Evolutionary conservation across 2,797 vertebrate genomes (phyloP), one percentile per base, ranked within the genome.

Genomic region (Propithecus perrieri): DNA sequence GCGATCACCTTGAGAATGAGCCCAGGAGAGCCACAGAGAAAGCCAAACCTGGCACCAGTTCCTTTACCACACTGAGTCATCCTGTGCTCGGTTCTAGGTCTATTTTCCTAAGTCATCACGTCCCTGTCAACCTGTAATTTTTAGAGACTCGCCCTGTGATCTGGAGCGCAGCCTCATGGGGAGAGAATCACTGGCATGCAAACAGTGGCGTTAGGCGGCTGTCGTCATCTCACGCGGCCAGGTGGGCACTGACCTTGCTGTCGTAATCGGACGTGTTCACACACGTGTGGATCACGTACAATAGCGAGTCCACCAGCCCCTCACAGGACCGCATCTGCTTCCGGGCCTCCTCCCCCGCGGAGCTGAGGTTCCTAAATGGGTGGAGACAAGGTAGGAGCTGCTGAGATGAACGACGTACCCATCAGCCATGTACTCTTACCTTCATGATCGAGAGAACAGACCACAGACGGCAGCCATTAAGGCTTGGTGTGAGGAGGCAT

Each of bases 201-300:
- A n/a, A 63, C 0, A 65, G 30, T 20, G 24, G 80, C 15, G 2
- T 11, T 1, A 20, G 30, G 80, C 46, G 38, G 80, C 50, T n/a
- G 18, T 0, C 4, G 71, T 61, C 65, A 78, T 13, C 28, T 55
- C 14, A 6, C 13, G 35, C 0, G 5, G 57, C 48, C 33, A 38
- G 80, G 46, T 0, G 0, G 1, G 78, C 97, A 97, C 92, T 50
- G 98, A 99, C 99, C 99, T 99, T 99, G 99, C 99, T 99, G 98
- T 99, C 99, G 2, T 99, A 99, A 97, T 99, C 99, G 0, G 99
- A 99, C n/a, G 99, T 99, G 99, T 99, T 99, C 98, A 99, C 99
- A 71, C 99, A 99, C 4, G 99, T 99, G 98, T 99, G 99, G 99
- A 99, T 99, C 98, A 99, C 99, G 3, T 99, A 99, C 7, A 99